phyloP scores from a whole-genome alignment of 2,888 invertebrate species.

The Resseliella maxima region DNA sequence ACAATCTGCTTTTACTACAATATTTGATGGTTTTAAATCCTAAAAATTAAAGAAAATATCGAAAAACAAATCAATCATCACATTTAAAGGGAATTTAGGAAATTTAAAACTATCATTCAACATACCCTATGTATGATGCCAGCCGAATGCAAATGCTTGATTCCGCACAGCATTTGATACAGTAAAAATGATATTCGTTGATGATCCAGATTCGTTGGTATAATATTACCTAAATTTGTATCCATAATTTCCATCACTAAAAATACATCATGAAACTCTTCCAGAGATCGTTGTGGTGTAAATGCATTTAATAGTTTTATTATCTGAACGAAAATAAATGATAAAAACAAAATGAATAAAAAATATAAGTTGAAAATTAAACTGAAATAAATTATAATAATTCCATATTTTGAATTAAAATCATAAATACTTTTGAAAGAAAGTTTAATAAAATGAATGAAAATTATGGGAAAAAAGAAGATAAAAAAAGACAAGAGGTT shows the following conservation, averaged over 20 bases:
- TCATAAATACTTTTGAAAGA: neutral
- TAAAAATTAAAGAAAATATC: conserved; percentile 94
- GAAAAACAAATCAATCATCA: too few relatives aligned
- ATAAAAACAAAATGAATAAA: too few relatives aligned
- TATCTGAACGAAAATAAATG: too few relatives aligned
- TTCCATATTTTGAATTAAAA: neutral
- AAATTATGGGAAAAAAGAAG: too few relatives aligned
- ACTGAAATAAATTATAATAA: neutral
- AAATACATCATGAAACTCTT: conserved; percentile 99
- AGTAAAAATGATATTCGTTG: conserved; percentile 99
- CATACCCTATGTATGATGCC: conserved; percentile 85
- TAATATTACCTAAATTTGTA: conserved; percentile 98
- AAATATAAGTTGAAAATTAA: too few relatives aligned
- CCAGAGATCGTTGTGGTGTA: conserved; percentile 68
- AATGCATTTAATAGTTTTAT: neutral
- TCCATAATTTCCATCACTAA: conserved; percentile 99
- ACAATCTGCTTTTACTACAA: conserved; percentile 99
- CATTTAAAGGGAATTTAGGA: too few relatives aligned
- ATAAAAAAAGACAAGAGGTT: too few relatives aligned
- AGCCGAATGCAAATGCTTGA: conserved; percentile 98
- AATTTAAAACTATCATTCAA: too few relatives aligned
- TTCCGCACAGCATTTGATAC: conserved; percentile 99
- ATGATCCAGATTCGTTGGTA: conserved; percentile 99
- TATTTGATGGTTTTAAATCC: conserved; percentile 99
- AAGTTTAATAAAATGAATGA: too few relatives aligned